phyloP scores from a whole-genome alignment of 2,797 vertebrate genomes.

The Artibeus lituratus region DNA sequence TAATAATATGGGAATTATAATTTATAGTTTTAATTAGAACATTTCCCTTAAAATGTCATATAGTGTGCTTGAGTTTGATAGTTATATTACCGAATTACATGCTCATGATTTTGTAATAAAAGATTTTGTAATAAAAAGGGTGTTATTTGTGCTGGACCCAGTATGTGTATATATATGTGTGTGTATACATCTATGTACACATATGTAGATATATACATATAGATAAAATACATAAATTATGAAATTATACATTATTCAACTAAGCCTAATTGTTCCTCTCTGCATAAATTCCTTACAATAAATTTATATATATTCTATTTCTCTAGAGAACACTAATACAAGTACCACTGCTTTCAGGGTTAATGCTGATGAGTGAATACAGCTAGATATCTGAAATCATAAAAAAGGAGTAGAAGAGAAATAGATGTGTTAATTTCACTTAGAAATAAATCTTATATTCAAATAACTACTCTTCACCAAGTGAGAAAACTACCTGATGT shows the following conservation, averaged over 20 bases:
- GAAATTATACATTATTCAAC: background rate
- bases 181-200: too few species aligned
- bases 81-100: too few species aligned
- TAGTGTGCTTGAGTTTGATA: too few species aligned
- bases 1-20: too few species aligned
- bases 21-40: too few species aligned
- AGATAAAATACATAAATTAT: background rate
- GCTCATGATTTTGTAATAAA: too few species aligned
- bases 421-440: background rate
- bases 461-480: background rate
- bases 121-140: too few species aligned
- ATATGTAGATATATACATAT: too few species aligned
- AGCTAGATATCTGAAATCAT: background rate
- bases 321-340: background rate
- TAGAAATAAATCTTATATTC: slow-evolving; percentile 11
- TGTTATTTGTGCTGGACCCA: too few species aligned
- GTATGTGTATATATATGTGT: background rate
- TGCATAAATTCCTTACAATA: background rate
- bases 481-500: background rate
- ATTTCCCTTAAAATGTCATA: too few species aligned
- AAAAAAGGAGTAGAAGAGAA: background rate
- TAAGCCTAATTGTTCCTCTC: background rate
- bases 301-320: background rate
- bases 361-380: background rate
- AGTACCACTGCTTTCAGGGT: background rate